Evolutionary conservation across 2,797 vertebrate genomes (phyloP).

Genomic region (Hydrolagus colliei): DNA sequence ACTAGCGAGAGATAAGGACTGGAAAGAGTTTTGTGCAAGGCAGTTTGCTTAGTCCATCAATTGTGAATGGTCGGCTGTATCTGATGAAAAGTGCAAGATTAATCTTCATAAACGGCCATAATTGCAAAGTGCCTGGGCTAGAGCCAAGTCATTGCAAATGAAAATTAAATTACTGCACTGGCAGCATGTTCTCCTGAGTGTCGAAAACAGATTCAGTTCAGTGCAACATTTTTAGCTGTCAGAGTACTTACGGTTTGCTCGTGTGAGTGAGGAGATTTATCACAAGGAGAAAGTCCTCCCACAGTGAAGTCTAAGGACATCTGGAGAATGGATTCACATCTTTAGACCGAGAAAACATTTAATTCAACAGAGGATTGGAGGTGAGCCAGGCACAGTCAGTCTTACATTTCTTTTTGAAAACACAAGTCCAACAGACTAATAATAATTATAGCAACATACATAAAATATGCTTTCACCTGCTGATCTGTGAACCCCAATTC

Average conservation of each 20-base stretch:
- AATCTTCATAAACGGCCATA: constrained; percentile 42
- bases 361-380: not conserved
- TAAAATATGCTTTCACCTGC: not conserved
- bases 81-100: constrained; percentile 40
- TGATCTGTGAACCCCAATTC: not conserved
- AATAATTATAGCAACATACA: not conserved
- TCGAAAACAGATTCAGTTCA: not conserved
- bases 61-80: constrained; percentile 34
- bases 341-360: not conserved
- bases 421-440: not conserved
- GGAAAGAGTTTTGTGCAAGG: constrained; percentile 29
- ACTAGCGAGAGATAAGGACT: constrained; percentile 30
- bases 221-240: not conserved
- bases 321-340: not conserved
- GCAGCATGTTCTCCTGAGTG: not conserved
- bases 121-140: constrained; percentile 40
- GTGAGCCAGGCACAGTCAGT: not conserved
- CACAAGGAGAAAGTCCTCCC: not conserved
- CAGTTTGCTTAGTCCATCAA: constrained; percentile 36
- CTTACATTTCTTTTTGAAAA: not conserved
- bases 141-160: constrained; percentile 36
- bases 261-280: not conserved
- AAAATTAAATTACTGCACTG: constrained; percentile 31
- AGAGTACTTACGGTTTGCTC: not conserved
- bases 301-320: not conserved